Base-by-base conservation (phyloP, 2,797 vertebrate species). In the Myotis myotis region DNA sequence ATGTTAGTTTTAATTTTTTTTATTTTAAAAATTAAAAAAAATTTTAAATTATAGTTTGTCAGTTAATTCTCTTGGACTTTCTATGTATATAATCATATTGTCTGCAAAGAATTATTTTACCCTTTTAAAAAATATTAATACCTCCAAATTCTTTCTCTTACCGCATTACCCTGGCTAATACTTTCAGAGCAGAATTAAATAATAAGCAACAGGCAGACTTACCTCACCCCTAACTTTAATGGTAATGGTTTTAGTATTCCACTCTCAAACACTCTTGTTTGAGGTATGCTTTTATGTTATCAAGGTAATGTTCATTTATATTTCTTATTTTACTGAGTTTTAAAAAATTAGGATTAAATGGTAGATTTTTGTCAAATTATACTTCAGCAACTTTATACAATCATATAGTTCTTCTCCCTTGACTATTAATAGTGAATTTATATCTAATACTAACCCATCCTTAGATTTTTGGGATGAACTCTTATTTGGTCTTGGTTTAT, bases 351-450 rank as follows among this genome's bases (percentile, higher is more conserved):
- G 8, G 47, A 38, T 47, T 53, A 30, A 28, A 79, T 44, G 8
- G 79, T 66, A 66, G 57, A 47, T 71, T 53, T 93, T 92, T 90
- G 60, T 87, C 60, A 80, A 38, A 71, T 55, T 81, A 25, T 13
- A 71, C 76, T 81, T 71, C 19, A 70, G 41, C 49, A 82, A 25
- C 47, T 33, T 28, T 19, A 8, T 72, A n/a, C 64, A 36, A 66
- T 84, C 38, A 49, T 53, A 47, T 16, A 22, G 33, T 60, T 91
- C 66, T 88, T 72, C 53, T 86, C 60, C 51, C 74, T 60, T 84
- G 84, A 49, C 44, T 47, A 28, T 66, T 71, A 25, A 72, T 49
- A 55, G 20, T 66, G 79, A 92, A 28, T 75, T 62, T 85, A 36
- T 75, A 44, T 36, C 25, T 74, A 87, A 38, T 79, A 38, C 44